phyloP scores from a whole-genome alignment of 2,113 vertebrate species.

The Myotis lucifugus region DNA sequence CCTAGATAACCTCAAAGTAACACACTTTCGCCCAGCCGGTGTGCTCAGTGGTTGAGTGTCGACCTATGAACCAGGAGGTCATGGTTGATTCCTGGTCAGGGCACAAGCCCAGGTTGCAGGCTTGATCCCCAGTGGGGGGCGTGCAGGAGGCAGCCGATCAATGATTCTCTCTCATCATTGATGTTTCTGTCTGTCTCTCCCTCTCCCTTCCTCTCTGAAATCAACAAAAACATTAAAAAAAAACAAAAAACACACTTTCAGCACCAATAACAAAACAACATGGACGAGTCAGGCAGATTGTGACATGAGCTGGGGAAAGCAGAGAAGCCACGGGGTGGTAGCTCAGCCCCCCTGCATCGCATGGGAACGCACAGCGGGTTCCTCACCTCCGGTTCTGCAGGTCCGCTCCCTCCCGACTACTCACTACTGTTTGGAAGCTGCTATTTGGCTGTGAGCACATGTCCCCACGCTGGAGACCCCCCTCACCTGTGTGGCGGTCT shows the following conservation, averaged over 20 bases:
- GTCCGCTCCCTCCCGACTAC: neutral
- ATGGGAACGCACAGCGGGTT: neutral
- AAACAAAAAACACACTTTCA: neutral
- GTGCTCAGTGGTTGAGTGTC: too few species aligned
- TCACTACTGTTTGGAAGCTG: accelerated
- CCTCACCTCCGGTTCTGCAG: accelerated
- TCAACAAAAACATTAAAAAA: too few species aligned
- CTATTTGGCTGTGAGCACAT: neutral
- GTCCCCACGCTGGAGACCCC: neutral
- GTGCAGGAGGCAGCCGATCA: too few species aligned
- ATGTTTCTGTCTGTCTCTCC: too few species aligned
- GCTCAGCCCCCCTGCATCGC: neutral
- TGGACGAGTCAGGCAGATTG: accelerated
- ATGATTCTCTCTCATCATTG: too few species aligned
- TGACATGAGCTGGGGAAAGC: neutral
- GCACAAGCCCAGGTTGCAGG: too few species aligned
- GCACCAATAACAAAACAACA: neutral
- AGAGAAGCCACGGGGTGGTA: accelerated
- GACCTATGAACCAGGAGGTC: too few species aligned
- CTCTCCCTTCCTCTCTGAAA: too few species aligned
- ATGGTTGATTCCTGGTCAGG: too few species aligned
- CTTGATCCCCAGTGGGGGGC: too few species aligned
- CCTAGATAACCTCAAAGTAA: neutral
- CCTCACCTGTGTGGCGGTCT: conserved; percentile 85
- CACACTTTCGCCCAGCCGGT: neutral